A percentile compares a stretch with the other conserved stretches of the same genome.
Conservation (phyloP, 2,888 invertebrate species). For the Drosophila longiperda region DNA sequence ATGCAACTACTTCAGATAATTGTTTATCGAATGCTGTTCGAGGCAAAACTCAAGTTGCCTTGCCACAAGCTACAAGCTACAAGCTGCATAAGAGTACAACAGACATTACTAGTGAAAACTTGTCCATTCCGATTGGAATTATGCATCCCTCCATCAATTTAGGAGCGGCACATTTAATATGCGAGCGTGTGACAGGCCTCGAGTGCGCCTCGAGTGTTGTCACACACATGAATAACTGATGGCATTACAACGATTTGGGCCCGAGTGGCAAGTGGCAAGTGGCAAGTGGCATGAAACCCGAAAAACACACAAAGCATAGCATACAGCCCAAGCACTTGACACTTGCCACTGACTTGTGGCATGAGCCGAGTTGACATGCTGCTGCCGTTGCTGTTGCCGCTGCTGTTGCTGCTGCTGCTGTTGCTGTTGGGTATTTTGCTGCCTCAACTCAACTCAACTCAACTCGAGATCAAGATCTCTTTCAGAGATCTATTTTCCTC, state of each 20-base stretch:
- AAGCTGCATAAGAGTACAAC: background rate
- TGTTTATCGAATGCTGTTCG: slow-evolving; percentile 12
- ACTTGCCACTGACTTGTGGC: slow-evolving; percentile 78
- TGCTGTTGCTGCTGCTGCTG: slow-evolving; percentile 36
- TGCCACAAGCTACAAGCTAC: background rate
- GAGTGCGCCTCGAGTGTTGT: slow-evolving; percentile 73
- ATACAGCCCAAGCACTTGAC: slow-evolving; percentile 63
- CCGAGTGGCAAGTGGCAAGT: slow-evolving; percentile 66
- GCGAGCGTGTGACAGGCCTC: slow-evolving; percentile 41
- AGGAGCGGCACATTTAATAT: slow-evolving; percentile 33
- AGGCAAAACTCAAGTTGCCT: slow-evolving; percentile 4
- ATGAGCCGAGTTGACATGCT: slow-evolving; percentile 69
- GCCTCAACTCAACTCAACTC: slow-evolving; percentile 5
- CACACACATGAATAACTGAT: slow-evolving; percentile 63
- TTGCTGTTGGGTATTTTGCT: slow-evolving; percentile 50
- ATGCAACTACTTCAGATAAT: slow-evolving; percentile 6
- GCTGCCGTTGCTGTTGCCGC: slow-evolving; percentile 35
- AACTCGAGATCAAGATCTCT: slow-evolving; percentile 52
- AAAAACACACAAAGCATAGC: slow-evolving; percentile 44
- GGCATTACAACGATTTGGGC: slow-evolving; percentile 66
- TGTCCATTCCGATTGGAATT: slow-evolving; percentile 23
- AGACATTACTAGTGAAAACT: background rate
- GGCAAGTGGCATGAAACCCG: slow-evolving; percentile 60
- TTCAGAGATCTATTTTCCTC: slow-evolving; percentile 66
- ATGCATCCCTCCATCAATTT: slow-evolving; percentile 22